Evolutionary conservation across 2,888 invertebrate genomes (phyloP), one percentile per base, ranked within the genome.

Genomic region (Cryptocephalus moraei): DNA sequence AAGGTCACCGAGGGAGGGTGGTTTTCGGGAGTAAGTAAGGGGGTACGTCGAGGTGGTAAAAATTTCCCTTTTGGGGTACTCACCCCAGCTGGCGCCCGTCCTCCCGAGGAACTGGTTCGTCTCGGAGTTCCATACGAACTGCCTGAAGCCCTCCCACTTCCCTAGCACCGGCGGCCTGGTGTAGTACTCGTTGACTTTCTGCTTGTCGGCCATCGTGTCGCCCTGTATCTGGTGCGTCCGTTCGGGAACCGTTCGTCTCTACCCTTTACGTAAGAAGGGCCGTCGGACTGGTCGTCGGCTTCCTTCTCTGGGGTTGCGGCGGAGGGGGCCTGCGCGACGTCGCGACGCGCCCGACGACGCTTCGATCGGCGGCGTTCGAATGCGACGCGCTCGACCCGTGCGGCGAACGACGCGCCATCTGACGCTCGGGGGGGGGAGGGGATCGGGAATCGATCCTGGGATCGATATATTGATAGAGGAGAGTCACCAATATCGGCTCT

Each of bases 51-150:
- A 45, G 41, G 12, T 13, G 12, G 12, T 42, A 43, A 46, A 40
- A 45, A 33, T n/a, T n/a, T n/a, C n/a, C n/a, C n/a, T n/a, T n/a
- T n/a, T n/a, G n/a, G 3, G 22, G 22, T 22, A 86, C 91, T 91
- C 70, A 93, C 93, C 91, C 95, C 95, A 95, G 75, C 91, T 92
- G 67, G 84, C 77, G 62, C 88, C 92, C 54, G 91, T 92, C 62
- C 94, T 81, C 62, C 94, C 94, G 62, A 94, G 77, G 71, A 93
- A 84, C 75, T 91, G 90, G 66, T 84, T 84, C 53, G 91, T 92
- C 74, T 93, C 91, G 61, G 88, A 81, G 77, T 95, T 91, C 86
- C 87, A 94, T 59, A 94, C 71, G 78, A 93, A 94, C 66, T 79
- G 75, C 72, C 78, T 81, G 76, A 91, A 84, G 64, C 83, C 78